Base-by-base conservation (phyloP, 2,888 invertebrate species). In the Lasioglossum lativentre region DNA sequence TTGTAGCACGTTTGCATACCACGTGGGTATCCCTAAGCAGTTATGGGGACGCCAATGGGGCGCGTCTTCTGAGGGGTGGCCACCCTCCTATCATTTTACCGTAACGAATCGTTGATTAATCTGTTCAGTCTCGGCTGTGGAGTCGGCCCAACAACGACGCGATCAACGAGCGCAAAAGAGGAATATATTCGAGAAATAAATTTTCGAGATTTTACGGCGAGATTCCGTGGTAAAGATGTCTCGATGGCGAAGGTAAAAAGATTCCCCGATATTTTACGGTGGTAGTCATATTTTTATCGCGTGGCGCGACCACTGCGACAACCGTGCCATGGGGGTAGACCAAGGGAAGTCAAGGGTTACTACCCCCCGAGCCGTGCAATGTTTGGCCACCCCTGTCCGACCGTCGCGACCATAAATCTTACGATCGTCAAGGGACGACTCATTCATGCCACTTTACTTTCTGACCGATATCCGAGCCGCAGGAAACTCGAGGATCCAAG, bases 341-440 rank as follows among this genome's bases (percentile, higher is more conserved):
- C 89, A 82, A 80, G 91, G 88, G 89, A 90, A 94, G 93, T 94
- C 94, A 95, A 95, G 93, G 94, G 95, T 94, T 94, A 93, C 92
- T 90, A 89, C 91, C 92, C 92, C 10, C 10, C 78, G 84, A 90
- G 89, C 86, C 87, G 90, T 88, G 86, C 91, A 80, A 88, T 90
- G 88, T 88, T 88, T 90, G 91, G 89, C 88, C 88, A 90, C 90
- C 92, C 91, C 88, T 86, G 74, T 19, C 90, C 90, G 86, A 90
- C 91, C 92, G 91, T 93, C 92, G 91, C 92, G 91, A 91, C 94
- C 93, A 95, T 95, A 95, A 95, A 95, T 95, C 95, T 95, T 94
- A 92, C 93, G 91, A 94, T 94, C 94, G 94, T 93, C 94, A 93
- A 93, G 94, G 94, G 94, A 94, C 93, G 93, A 94, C 94, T 94